Evolutionary conservation across 2,888 invertebrate genomes (phyloP).

Genomic region (Dilophus febrilis): DNA sequence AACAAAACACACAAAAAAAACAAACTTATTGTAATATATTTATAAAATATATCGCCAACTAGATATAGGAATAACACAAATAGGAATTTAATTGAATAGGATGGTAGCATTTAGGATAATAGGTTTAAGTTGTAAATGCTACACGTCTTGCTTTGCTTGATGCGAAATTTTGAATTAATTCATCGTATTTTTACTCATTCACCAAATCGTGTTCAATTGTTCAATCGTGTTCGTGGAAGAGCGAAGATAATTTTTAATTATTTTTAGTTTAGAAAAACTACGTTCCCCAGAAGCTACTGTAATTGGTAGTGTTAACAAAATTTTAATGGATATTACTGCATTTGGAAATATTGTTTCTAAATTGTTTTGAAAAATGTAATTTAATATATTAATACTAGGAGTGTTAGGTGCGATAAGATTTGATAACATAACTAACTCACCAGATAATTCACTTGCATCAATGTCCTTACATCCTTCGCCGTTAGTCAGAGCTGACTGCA

Average conservation of each 20-base stretch:
- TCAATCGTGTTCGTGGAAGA: no score
- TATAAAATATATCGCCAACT: no score
- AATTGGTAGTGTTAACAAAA: constrained; percentile 6
- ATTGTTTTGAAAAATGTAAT: constrained; percentile 4
- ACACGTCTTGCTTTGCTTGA: no score
- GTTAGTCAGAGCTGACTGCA: background rate
- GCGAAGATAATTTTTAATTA: constrained; percentile 3
- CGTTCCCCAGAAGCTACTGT: constrained; percentile 6
- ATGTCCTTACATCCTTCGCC: constrained; percentile 3
- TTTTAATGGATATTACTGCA: constrained; percentile 2
- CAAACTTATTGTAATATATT: no score
- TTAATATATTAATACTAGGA: constrained; percentile 1
- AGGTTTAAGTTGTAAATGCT: no score
- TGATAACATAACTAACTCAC: constrained; percentile 3
- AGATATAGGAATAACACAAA: no score
- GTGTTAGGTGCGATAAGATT: background rate
- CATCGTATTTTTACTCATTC: no score
- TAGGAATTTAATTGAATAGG: no score
- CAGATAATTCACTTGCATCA: constrained; percentile 4
- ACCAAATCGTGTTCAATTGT: no score
- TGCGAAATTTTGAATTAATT: no score
- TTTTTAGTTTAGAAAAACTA: constrained; percentile 7
- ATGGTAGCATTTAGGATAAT: no score
- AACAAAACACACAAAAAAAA: no score
- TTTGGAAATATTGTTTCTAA: constrained; percentile 4